These are phyloP conservation scores for Chascanopsetta lugubris DNA, from an alignment of 2,113 vertebrate genomes.

Conservation along the genomic window DNA sequence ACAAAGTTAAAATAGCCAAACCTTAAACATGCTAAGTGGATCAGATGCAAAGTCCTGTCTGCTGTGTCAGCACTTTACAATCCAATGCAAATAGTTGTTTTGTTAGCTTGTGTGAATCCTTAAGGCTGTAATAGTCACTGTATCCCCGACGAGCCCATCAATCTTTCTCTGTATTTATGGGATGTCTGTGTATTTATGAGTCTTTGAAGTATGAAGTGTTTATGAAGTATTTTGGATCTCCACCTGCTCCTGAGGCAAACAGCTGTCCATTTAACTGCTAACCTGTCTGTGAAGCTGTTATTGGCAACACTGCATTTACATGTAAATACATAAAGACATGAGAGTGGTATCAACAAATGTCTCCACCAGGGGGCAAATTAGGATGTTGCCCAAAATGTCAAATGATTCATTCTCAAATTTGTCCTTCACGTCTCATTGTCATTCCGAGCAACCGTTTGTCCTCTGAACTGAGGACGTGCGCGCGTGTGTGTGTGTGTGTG, in stretches of 20 bases:
- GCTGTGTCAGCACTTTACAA: too few species aligned
- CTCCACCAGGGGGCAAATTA: slow-evolving; percentile 4
- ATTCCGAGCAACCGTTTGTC: slow-evolving; percentile 33
- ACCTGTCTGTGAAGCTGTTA: not conserved
- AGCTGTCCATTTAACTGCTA: not conserved
- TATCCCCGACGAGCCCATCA: too few species aligned
- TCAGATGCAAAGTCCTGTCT: too few species aligned
- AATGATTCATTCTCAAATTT: slow-evolving; percentile 8
- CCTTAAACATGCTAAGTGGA: too few species aligned
- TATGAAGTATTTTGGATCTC: not conserved
- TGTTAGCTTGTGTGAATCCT: too few species aligned
- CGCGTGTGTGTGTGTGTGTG: slow-evolving; percentile 29
- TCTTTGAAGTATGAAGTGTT: too few species aligned
- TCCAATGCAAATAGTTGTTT: too few species aligned
- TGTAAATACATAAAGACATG: not conserved
- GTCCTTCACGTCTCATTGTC: slow-evolving; percentile 41
- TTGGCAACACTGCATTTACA: not conserved
- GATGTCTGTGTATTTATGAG: too few species aligned
- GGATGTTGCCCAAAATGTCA: slow-evolving; percentile 6
- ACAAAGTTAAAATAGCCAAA: too few species aligned
- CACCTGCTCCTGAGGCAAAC: not conserved
- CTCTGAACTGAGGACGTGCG: slow-evolving; percentile 22
- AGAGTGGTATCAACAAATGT: not conserved
- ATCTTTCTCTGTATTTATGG: too few species aligned
- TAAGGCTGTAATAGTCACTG: too few species aligned